Evolutionary conservation across 2,797 vertebrate species (phyloP).

Genomic region (Menidia menidia): DNA sequence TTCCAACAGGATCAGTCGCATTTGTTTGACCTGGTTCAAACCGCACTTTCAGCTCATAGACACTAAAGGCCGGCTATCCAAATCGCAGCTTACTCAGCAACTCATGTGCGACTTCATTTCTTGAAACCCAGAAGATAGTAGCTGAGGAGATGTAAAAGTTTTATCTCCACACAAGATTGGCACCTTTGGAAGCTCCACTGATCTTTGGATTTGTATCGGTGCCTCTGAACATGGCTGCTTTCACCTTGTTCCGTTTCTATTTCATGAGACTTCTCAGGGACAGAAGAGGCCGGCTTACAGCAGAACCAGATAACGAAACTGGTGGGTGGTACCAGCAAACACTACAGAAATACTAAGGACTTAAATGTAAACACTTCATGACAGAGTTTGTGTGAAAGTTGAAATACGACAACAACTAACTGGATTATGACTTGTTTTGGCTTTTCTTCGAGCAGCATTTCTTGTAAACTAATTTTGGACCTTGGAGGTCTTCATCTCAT

Average conservation of each 20-base stretch:
- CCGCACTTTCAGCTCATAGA: constrained; percentile 25
- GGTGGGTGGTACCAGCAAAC: constrained; percentile 51
- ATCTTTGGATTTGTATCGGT: constrained; percentile 25
- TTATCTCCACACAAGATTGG: background rate
- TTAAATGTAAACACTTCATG: background rate
- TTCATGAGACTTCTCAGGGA: constrained; percentile 67
- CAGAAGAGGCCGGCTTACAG: constrained; percentile 57
- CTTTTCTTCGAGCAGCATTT: constrained; percentile 21
- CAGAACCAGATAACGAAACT: constrained; percentile 18
- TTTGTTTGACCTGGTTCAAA: constrained; percentile 51
- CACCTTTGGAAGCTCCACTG: constrained; percentile 3
- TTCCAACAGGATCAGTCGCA: constrained; percentile 66
- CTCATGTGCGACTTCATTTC: background rate
- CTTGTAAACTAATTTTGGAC: constrained; percentile 20
- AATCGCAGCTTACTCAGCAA: too few species aligned
- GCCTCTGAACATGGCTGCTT: constrained; percentile 59
- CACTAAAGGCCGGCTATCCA: too few species aligned
- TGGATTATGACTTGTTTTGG: constrained; percentile 23
- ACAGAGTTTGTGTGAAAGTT: constrained; percentile 2
- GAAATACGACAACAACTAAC: constrained; percentile 19
- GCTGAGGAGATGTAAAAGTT: constrained; percentile 6
- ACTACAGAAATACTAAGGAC: background rate
- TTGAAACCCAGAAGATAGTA: constrained; percentile 1
- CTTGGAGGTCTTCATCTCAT: constrained; percentile 42
- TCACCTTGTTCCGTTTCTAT: constrained; percentile 64